Evolutionary conservation across 2,797 vertebrate species (phyloP), one percentile per base, ranked within the genome.

Genomic region (Sebastes diploproa): DNA sequence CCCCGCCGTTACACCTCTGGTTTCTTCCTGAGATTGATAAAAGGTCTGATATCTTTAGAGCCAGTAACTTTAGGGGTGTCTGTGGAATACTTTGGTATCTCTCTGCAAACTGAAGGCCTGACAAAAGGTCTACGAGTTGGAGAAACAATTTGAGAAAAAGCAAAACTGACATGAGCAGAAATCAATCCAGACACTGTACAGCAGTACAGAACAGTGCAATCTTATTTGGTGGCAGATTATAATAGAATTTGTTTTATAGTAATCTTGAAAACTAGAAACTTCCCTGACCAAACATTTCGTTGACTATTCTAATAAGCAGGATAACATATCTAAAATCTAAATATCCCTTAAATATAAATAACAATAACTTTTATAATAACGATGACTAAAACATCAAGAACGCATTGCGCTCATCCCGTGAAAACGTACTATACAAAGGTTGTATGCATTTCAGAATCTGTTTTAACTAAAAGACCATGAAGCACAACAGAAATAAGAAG

Each of bases 271-370:
- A 92, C 88, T 90, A 90, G 73, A 92, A 91, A 95, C 86, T 81
- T 95, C 95, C 95, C 96, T 96, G 94, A 94, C 92, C 92, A 94
- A 92, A 94, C 87, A 82, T 93, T 86, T 90, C 71, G 71, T 88
- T 82, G 81, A 92, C 92, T 93, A 91, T 71, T 90, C 94, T 91
- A 94, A 94, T 89, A 95, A 95, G 92, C 89, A 96, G 88, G 88
- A 92, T 94, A 93, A 91, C 89, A 90, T 93, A 89, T 94, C 93
- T 95, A 95, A 95, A 96, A 94, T 93, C 90, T 91, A 94, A 93
- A 95, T 94, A 94, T 96, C 96, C 95, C 96, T 95, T 95, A 95
- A 94, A 96, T 96, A 95, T 95, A 95, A 96, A 95, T 95, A 95
- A 95, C 92, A 94, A 93, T 89, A 88, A 91, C 77, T 92, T 94